A percentile compares a stretch with the other conserved stretches of the same genome.
Evolutionary conservation across 2,797 vertebrate genomes (phyloP).

Genomic region (Cyclopterus lumpus): DNA sequence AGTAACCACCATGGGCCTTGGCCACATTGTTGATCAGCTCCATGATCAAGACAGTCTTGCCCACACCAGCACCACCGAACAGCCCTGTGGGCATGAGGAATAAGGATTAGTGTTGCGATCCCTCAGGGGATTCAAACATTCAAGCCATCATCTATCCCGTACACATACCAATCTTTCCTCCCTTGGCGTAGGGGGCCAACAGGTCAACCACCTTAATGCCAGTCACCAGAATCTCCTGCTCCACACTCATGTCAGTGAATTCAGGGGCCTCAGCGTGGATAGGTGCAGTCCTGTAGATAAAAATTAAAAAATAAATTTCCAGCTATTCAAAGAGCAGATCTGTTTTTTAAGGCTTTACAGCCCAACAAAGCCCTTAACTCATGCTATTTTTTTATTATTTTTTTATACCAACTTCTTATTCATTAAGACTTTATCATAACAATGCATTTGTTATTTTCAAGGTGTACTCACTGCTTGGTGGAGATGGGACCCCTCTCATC

Average conservation of each 20-base stretch:
- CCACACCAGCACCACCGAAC: constrained; percentile 96
- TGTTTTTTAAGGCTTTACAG: background rate
- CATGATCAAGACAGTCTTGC: constrained; percentile 98
- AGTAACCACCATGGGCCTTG: constrained; percentile 98
- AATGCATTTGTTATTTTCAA: too few relatives aligned
- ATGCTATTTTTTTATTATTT: too few relatives aligned
- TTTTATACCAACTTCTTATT: background rate
- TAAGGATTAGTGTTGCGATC: background rate
- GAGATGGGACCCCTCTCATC: constrained; percentile 96
- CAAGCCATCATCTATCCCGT: fast-evolving
- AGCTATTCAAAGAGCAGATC: background rate
- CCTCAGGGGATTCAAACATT: background rate
- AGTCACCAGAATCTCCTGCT: constrained; percentile 98
- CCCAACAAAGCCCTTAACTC: background rate
- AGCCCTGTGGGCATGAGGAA: constrained; percentile 82
- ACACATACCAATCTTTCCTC: constrained; percentile 94
- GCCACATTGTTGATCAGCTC: constrained; percentile 99
- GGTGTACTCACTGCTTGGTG: constrained; percentile 91
- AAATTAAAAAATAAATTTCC: too few relatives aligned
- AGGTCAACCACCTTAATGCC: constrained; percentile 98
- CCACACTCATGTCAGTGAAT: constrained; percentile 98
- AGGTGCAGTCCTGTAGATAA: constrained; percentile 86
- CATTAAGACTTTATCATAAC: too few relatives aligned
- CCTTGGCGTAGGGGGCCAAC: constrained; percentile 96
- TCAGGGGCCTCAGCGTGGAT: constrained; percentile 98